Evolutionary conservation across 1,140 invertebrate species (phyloP).

Genomic region (Drosophila parabipectinata): DNA sequence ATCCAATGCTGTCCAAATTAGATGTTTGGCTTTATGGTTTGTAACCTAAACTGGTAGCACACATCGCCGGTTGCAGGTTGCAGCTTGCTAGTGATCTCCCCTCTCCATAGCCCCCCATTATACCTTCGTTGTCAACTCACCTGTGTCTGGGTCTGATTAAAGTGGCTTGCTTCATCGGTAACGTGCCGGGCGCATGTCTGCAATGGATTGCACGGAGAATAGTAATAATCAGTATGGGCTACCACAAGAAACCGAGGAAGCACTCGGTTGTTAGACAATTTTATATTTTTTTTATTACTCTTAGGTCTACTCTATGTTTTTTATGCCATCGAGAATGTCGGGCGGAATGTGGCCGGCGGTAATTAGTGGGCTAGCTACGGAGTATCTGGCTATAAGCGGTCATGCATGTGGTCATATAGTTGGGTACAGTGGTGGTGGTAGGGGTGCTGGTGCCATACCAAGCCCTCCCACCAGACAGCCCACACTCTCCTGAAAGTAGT

Average conservation of each 20-base stretch:
- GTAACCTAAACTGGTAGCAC: constrained; percentile 58
- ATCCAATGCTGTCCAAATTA: constrained; percentile 62
- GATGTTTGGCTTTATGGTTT: constrained; percentile 60
- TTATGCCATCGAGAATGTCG: constrained; percentile 43
- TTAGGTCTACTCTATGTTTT: constrained; percentile 18
- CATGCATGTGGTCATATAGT: constrained; percentile 39
- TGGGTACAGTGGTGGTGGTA: not conserved
- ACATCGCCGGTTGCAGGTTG: constrained; percentile 34
- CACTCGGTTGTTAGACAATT: constrained; percentile 53
- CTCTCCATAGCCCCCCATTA: not conserved
- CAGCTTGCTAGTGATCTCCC: not conserved
- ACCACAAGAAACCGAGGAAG: constrained; percentile 4
- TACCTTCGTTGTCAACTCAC: constrained; percentile 69
- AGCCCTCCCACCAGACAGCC: constrained; percentile 46
- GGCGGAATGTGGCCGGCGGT: constrained; percentile 64
- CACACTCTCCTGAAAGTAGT: constrained; percentile 27
- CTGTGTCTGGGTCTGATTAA: constrained; percentile 76
- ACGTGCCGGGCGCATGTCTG: constrained; percentile 77
- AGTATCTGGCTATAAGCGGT: constrained; percentile 49
- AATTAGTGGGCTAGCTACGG: constrained; percentile 69
- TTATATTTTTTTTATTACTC: constrained; percentile 32
- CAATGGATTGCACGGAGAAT: constrained; percentile 52
- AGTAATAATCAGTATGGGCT: constrained; percentile 52
- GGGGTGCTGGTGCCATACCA: constrained; percentile 6
- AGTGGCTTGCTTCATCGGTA: constrained; percentile 78